Evolutionary conservation across 1,140 invertebrate species (phyloP).

Genomic region (Bombus soroeensis): DNA sequence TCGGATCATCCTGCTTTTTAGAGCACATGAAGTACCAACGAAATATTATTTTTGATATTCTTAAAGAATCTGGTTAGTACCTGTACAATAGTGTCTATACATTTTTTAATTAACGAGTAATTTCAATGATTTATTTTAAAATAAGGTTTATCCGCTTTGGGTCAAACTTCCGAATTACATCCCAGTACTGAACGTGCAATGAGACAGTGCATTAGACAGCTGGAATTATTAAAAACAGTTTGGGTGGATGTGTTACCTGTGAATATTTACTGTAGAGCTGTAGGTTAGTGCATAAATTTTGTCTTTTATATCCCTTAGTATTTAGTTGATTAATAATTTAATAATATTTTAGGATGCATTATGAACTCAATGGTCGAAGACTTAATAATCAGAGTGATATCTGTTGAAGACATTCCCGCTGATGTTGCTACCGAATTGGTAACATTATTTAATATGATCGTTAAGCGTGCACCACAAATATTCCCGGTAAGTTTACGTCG

Average conservation of each 20-base stretch:
- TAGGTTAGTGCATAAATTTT: conserved; percentile 78
- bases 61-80: conserved; percentile 86
- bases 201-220: conserved; percentile 91
- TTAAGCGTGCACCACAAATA: conserved; percentile 83
- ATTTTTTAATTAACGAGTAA: neutral
- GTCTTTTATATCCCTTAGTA: conserved; percentile 1
- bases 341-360: conserved; percentile 81
- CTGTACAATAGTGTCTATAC: neutral
- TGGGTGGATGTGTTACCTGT: conserved; percentile 91
- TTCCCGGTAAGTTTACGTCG: conserved; percentile 82
- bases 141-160: conserved; percentile 85
- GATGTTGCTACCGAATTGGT: conserved; percentile 85
- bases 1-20: conserved; percentile 87
- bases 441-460: conserved; percentile 84
- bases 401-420: conserved; percentile 87
- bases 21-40: conserved; percentile 89
- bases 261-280: conserved; percentile 86
- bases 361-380: conserved; percentile 86
- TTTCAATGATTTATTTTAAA: conserved; percentile 51
- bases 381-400: conserved; percentile 84
- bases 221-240: conserved; percentile 92
- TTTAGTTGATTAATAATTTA: neutral
- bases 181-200: conserved; percentile 88
- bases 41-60: conserved; percentile 88
- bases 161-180: conserved; percentile 83